Base-by-base conservation (phyloP, 2,113 vertebrate species). In the Bujurquina vittata region DNA sequence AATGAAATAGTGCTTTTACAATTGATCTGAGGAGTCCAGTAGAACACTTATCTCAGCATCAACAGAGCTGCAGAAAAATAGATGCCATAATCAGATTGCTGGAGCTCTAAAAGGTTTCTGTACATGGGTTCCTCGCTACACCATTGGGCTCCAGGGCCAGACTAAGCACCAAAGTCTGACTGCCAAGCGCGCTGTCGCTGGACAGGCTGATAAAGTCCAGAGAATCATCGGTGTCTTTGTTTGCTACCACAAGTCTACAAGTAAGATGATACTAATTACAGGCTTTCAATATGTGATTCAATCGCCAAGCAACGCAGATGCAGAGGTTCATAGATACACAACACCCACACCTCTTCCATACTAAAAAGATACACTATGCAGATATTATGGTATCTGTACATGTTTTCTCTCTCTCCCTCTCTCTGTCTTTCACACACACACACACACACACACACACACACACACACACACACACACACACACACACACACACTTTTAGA, bases 1-100 rank as follows among this genome's bases (percentile, higher is more conserved):
- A 92, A 94, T 90, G 87, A 94, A 94, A 92, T 88, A 81, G 81
- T 82, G 87, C 83, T 87, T 95, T 93, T 86, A 89, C 87, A 91
- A 85, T 91, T 92, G 91, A 85, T 90, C 87, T 84, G 81, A 88
- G 81, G 87, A 87, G 89, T 77, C 81, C 81, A 75, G 87, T 75
- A 87, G 80, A 94, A 91, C 85, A 91, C 92, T 93, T 93, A 94
- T 94, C 90, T 90, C 86, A 87, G 91, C 91, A 94, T 93, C 90
- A 88, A 89, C 93, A 94, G 89, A 80, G 90, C 61, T 75, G 84
- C 63, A 81, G 78, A 84, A 84, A 77, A 87, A 84, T 29, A 75
- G 78, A 54, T 22, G 75, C 79, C 87, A 87, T 93, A 95, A 94
- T 95, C 89, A 43, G 91, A 95, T 95, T 93, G 87, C 86, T 77